These are phyloP conservation scores for Brenthis daphne DNA, from an alignment of 2,888 invertebrate genomes.

Conservation along the genomic window DNA sequence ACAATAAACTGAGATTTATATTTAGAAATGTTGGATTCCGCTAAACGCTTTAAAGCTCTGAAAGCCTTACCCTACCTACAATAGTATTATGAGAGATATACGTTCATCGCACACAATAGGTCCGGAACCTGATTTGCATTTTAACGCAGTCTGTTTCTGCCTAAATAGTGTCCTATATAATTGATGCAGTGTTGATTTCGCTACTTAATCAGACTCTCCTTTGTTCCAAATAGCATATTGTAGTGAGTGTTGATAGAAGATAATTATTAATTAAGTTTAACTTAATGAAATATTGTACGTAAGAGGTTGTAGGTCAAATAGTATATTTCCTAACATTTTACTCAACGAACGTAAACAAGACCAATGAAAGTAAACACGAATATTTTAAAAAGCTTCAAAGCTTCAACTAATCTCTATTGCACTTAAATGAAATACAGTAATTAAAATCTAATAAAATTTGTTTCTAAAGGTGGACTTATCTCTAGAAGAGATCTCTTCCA, in stretches of 20 bases:
- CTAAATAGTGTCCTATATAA: constrained; percentile 53
- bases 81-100: constrained; percentile 42
- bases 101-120: constrained; percentile 42
- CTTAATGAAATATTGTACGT: background rate
- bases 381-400: no score
- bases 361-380: no score
- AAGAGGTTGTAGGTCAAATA: background rate
- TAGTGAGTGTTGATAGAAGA: constrained; percentile 14
- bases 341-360: no score
- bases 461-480: no score
- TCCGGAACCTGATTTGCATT: constrained; percentile 57
- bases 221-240: constrained; percentile 24
- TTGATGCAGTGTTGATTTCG: constrained; percentile 45
- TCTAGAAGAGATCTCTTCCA: no score
- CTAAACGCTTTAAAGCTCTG: constrained; percentile 22
- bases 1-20: background rate
- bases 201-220: constrained; percentile 23
- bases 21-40: constrained; percentile 1
- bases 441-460: no score
- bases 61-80: constrained; percentile 29
- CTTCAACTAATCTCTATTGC: no score
- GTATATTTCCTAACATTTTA: no score
- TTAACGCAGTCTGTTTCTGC: constrained; percentile 49
- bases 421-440: no score
- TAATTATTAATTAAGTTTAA: background rate